Percentiles rank a stretch among this genome's conserved stretches.
Conservation (phyloP, 2,888 invertebrate genomes). For the Drosophila eohydei region DNA sequence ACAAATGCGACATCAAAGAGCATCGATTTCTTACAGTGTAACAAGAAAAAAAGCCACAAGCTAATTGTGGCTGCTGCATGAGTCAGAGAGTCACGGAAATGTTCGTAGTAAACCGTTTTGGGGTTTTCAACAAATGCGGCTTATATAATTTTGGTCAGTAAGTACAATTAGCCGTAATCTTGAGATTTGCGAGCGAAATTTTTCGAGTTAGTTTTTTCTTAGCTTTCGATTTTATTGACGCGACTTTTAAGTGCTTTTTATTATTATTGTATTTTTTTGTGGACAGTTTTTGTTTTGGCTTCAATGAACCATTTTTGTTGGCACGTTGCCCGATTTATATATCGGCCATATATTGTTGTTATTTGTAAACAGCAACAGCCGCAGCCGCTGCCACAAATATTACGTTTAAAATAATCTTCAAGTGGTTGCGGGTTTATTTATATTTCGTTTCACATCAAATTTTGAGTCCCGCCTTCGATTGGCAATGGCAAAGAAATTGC, state of each 20-base stretch:
- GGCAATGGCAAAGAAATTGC: conserved; percentile 41
- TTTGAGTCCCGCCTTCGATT: conserved; percentile 19
- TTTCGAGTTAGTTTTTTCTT: background rate
- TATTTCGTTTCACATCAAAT: background rate
- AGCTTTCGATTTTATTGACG: conserved; percentile 28
- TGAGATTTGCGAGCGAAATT: conserved; percentile 10
- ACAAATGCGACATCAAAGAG: too few species aligned
- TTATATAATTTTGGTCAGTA: conserved; percentile 35
- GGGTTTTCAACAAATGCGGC: conserved; percentile 28
- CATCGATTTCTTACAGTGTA: conserved; percentile 4
- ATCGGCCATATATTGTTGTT: conserved; percentile 28
- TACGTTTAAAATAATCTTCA: conserved; percentile 24
- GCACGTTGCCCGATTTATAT: conserved; percentile 39
- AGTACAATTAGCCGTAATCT: conserved; percentile 13
- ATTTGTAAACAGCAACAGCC: conserved; percentile 30
- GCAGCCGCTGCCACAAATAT: conserved; percentile 18
- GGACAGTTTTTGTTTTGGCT: background rate
- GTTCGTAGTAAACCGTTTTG: conserved; percentile 13
- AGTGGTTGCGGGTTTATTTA: conserved; percentile 25
- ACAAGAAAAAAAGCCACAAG: background rate
- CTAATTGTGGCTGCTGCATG: conserved; percentile 43
- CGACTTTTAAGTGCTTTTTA: conserved; percentile 16
- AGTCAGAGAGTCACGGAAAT: conserved; percentile 44
- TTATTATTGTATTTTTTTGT: conserved; percentile 3
- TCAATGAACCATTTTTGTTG: conserved; percentile 20